A percentile compares a stretch with the other conserved stretches of the same genome.
Conservation (phyloP, 1,140 invertebrate genomes). For the Pemphigus obesinymphae region DNA sequence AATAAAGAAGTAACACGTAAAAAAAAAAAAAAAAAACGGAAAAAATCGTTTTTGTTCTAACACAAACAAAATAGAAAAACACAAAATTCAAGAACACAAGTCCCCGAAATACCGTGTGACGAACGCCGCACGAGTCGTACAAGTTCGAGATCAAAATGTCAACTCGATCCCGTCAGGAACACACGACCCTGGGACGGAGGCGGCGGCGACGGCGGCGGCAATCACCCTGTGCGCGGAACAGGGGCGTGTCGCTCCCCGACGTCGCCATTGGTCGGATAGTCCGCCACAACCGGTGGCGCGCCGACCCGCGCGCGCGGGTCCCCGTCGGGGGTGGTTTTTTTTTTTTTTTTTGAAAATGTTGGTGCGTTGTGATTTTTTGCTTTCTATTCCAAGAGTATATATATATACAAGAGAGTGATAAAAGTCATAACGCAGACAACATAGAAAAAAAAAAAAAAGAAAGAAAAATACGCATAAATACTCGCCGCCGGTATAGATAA, state of each 20-base stretch:
- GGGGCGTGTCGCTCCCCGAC: background rate
- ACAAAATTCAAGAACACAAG: no score
- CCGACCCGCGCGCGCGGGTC: background rate
- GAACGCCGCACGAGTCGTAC: no score
- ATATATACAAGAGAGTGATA: background rate
- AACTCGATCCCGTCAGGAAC: background rate
- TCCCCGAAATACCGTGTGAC: no score
- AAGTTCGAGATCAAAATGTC: no score
- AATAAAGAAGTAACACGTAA: background rate
- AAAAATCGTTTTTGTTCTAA: no score
- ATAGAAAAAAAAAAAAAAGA: background rate
- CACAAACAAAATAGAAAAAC: background rate
- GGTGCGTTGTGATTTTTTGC: no score
- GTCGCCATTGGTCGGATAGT: constrained; percentile 1
- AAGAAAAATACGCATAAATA: background rate
- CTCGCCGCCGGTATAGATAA: background rate
- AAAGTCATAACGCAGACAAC: constrained; percentile 22
- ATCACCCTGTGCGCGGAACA: background rate
- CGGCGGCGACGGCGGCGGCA: background rate
- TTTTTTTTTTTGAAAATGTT: no score
- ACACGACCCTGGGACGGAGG: background rate
- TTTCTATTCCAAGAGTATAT: background rate
- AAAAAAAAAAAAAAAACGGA: background rate
- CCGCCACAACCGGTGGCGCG: constrained; percentile 20
- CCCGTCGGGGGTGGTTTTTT: constrained; percentile 9